These are phyloP conservation scores for Silurus asotus DNA, from an alignment of 2,113 vertebrate species.

Conservation along the genomic window DNA sequence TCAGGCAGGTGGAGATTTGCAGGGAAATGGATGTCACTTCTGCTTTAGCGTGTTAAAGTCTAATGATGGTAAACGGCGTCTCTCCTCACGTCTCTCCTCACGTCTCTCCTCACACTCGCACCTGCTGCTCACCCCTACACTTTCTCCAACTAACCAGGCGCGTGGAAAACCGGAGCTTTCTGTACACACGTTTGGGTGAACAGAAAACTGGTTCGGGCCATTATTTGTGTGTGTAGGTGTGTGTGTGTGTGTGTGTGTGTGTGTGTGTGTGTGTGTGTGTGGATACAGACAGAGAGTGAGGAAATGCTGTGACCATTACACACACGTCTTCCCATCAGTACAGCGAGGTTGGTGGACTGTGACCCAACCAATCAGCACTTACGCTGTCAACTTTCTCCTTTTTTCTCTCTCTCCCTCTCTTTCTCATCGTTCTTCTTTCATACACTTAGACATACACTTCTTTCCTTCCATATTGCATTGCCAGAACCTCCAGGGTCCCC, in stretches of 20 bases:
- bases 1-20: constrained; percentile 51
- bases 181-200: not conserved
- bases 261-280: constrained; percentile 45
- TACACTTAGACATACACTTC: constrained; percentile 42
- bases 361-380: constrained; percentile 77
- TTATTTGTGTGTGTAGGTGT: constrained; percentile 47
- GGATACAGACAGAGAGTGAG: constrained; percentile 54
- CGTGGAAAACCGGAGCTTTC: not conserved
- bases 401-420: constrained; percentile 49
- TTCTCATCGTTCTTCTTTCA: not conserved
- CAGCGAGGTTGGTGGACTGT: constrained; percentile 77
- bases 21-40: constrained; percentile 54
- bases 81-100: not conserved
- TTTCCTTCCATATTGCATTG: constrained; percentile 61
- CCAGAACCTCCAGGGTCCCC: not conserved
- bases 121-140: constrained; percentile 47
- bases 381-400: constrained; percentile 56
- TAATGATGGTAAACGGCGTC: constrained; percentile 38
- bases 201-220: not conserved
- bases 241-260: constrained; percentile 32
- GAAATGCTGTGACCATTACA: constrained; percentile 74
- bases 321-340: constrained; percentile 74
- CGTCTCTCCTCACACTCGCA: not conserved
- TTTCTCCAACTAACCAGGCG: not conserved
- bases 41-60: constrained; percentile 45